Evolutionary conservation across 2,797 vertebrate species (phyloP).

Genomic region (Lindbergichthys nudifrons): DNA sequence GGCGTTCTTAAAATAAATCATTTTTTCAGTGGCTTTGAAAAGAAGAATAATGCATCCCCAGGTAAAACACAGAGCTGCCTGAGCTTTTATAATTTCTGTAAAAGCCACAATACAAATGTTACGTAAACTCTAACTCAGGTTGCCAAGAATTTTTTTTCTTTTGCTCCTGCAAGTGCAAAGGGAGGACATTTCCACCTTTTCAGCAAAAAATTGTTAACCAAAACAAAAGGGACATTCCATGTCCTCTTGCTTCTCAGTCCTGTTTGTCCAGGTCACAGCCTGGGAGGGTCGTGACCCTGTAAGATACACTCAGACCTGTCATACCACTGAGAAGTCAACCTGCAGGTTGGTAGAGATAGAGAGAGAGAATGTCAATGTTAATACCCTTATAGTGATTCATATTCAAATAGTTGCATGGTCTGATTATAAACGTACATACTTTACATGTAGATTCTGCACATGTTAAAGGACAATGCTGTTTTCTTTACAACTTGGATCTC

Average conservation of each 20-base stretch:
- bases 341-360: conserved; percentile 28
- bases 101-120: conserved; percentile 23
- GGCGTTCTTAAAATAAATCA: conserved; percentile 54
- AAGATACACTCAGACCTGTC: conserved; percentile 67
- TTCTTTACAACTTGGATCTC: neutral
- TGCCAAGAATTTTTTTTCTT: conserved; percentile 43
- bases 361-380: neutral
- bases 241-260: conserved; percentile 58
- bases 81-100: conserved; percentile 23
- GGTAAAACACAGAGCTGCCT: conserved; percentile 14
- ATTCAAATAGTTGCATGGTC: neutral
- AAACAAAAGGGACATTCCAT: conserved; percentile 65
- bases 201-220: conserved; percentile 31
- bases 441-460: neutral
- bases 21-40: conserved; percentile 26
- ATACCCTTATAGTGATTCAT: neutral
- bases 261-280: conserved; percentile 73
- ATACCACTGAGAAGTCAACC: conserved; percentile 59
- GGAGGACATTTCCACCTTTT: conserved; percentile 33
- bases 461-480: neutral
- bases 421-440: neutral
- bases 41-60: conserved; percentile 15
- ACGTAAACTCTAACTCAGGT: conserved; percentile 17
- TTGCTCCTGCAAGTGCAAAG: conserved; percentile 13
- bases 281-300: conserved; percentile 65